Evolutionary conservation across 2,113 vertebrate species (phyloP).

Genomic region (Pteropus alecto): DNA sequence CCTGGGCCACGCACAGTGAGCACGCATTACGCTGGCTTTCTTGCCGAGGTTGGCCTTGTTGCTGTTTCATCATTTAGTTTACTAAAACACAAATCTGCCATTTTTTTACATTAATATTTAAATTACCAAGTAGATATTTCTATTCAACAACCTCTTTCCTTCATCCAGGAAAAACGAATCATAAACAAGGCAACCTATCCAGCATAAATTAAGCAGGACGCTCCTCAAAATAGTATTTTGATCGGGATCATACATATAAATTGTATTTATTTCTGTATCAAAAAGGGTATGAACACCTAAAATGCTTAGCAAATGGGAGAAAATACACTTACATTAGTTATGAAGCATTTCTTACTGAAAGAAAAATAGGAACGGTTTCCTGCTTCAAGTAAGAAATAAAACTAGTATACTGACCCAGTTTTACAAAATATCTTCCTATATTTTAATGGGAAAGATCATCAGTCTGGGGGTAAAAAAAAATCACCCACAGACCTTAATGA

Average conservation of each 20-base stretch:
- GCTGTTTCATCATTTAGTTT: neutral
- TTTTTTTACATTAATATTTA: neutral
- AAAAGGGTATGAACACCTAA: neutral
- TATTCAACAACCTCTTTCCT: neutral
- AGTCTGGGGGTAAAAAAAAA: neutral
- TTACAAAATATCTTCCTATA: neutral
- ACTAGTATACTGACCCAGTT: neutral
- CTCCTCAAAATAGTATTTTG: neutral
- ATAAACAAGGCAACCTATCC: neutral
- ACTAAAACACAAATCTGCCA: neutral
- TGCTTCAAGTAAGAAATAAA: neutral
- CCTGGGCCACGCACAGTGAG: neutral
- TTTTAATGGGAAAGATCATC: neutral
- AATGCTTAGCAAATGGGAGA: neutral
- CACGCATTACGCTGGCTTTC: neutral
- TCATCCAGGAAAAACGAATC: neutral
- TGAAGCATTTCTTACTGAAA: neutral
- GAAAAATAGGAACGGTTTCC: neutral
- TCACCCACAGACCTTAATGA: neutral
- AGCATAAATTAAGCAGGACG: neutral
- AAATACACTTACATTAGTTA: neutral
- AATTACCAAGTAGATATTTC: neutral
- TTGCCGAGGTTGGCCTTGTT: neutral
- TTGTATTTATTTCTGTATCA: neutral
- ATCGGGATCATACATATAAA: neutral